Base-by-base conservation (phyloP, 2,888 invertebrate species). In the Andrena trimmerana region DNA sequence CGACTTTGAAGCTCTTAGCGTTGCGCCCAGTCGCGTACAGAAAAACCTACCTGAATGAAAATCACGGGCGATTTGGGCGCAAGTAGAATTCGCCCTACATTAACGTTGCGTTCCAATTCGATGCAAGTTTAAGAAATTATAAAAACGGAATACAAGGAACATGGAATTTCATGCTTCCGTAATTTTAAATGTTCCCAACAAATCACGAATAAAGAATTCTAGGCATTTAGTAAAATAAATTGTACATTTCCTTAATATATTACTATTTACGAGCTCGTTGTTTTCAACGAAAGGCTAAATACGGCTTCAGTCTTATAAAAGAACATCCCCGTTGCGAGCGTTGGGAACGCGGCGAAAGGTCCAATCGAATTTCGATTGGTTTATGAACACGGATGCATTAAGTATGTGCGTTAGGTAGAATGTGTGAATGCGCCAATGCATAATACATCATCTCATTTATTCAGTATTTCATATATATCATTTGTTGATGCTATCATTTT, bases 401-500 rank as follows among this genome's bases (percentile, higher is more conserved):
- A 76, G 75, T 88, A 84, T 81, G 82, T 84, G 78, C 80, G 84
- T 86, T 78, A 86, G 76, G 71, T 86, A 89, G 83, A 84, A 87
- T 88, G 82, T 89, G 90, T 90, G 90, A 90, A 91, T 92, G 90
- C 92, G 88, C 90, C 89, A 91, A 90, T 91, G 91, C 92, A 92
- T 92, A 91, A 91, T 91, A 91, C 88, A 90, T 89, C 88, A 89
- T 88, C 90, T 90, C 85, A 86, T 90, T 89, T 90, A 88, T 88
- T 90, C 90, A 89, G 90, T 90, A 90, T 90, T 91, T 91, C 90
- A 90, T 92, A 91, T 92, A 93, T 91, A 93, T 92, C 90, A 91
- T 93, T 93, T 92, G 92, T 92, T 92, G 93, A 93, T 91, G 92
- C 92, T 90, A 91, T 90, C 91, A 91, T 85, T 85, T 87, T 91